phyloP scores from a whole-genome alignment of 2,888 invertebrate genomes.

The Epinotia bilunana region DNA sequence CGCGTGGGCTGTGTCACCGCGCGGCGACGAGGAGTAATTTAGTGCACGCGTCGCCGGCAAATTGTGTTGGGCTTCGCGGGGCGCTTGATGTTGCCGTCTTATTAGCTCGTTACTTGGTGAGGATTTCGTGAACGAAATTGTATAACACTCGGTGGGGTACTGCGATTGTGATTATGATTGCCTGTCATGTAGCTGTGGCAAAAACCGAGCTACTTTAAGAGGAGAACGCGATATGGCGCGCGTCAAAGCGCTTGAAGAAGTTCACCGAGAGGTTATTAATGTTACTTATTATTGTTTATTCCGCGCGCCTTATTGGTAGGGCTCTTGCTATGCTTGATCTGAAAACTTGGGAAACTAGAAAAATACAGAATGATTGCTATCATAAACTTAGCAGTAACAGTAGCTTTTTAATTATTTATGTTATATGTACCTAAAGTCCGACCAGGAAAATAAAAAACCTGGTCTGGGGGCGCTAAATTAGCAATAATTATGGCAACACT shows the following conservation, averaged over 20 bases:
- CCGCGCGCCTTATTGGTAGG: too few relatives aligned
- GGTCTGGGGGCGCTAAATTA: too few relatives aligned
- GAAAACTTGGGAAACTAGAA: neutral
- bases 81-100: constrained; percentile 43
- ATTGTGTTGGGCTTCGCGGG: constrained; percentile 38
- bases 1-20: constrained; percentile 45
- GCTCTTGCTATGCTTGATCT: neutral
- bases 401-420: too few relatives aligned
- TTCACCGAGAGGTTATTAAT: too few relatives aligned
- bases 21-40: constrained; percentile 44
- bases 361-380: too few relatives aligned
- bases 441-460: too few relatives aligned
- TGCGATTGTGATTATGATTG: constrained; percentile 14
- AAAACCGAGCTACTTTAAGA: neutral
- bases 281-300: too few relatives aligned
- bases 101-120: constrained; percentile 37
- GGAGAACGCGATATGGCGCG: too few relatives aligned
- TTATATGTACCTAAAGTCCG: too few relatives aligned
- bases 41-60: constrained; percentile 44
- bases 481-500: too few relatives aligned
- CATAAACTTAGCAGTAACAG: too few relatives aligned
- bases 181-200: neutral
- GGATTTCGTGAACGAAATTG: constrained; percentile 38
- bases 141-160: neutral
- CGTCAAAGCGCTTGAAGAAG: too few relatives aligned